Evolutionary conservation across 1,140 invertebrate genomes (phyloP).

Genomic region (Drosophila lowei): DNA sequence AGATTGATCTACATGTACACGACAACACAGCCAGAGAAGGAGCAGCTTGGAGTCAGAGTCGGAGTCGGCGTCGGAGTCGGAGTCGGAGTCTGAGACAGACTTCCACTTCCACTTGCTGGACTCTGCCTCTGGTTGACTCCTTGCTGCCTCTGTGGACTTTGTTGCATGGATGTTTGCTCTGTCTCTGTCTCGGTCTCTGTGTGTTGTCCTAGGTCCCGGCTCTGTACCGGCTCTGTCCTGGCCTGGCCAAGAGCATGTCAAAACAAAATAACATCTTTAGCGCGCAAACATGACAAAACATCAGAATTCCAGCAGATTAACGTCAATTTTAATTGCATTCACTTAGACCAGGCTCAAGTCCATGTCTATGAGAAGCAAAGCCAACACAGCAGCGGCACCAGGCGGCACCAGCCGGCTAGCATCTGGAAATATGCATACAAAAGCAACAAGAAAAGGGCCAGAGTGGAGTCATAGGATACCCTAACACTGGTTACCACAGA

Average conservation of each 20-base stretch:
- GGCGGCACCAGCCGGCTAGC: background rate
- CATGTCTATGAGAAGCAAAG: conserved; percentile 67
- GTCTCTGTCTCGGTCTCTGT: conserved; percentile 16
- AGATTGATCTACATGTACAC: conserved; percentile 81
- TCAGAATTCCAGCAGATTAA: conserved; percentile 82
- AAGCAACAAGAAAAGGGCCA: conserved; percentile 3
- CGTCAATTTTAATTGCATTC: conserved; percentile 82
- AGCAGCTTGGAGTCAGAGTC: background rate
- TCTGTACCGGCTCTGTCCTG: conserved; percentile 24
- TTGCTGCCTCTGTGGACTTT: conserved; percentile 30
- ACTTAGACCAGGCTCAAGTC: conserved; percentile 65
- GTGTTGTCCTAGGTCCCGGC: conserved; percentile 30
- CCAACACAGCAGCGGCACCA: conserved; percentile 20
- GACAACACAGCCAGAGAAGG: conserved; percentile 55
- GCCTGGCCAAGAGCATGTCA: conserved; percentile 73
- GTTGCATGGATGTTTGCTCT: conserved; percentile 24
- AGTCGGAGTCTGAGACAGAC: conserved; percentile 2
- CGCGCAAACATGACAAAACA: conserved; percentile 82
- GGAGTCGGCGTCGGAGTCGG: background rate
- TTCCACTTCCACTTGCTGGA: background rate
- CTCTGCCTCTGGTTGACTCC: conserved; percentile 27
- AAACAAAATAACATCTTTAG: conserved; percentile 82
- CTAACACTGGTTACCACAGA: too few species aligned
- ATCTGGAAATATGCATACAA: conserved; percentile 70
- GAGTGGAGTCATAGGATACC: conserved; percentile 23